These are phyloP conservation scores for Dolichallabes microphthalmus DNA, from an alignment of 2,113 vertebrate species.

Conservation along the genomic window DNA sequence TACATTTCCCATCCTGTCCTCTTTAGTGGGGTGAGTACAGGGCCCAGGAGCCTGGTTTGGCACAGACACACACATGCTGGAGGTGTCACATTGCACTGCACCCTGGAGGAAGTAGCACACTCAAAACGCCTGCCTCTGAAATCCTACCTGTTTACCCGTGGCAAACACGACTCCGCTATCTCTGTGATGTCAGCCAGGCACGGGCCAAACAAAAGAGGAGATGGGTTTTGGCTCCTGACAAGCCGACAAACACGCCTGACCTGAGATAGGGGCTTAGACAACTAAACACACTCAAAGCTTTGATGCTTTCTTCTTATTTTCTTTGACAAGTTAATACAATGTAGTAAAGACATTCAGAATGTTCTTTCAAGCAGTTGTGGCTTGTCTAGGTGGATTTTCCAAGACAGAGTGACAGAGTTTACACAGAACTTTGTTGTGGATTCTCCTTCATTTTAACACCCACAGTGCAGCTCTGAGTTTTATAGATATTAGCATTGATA, in stretches of 20 bases:
- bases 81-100: neutral
- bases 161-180: neutral
- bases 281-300: neutral
- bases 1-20: neutral
- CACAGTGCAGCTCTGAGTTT: neutral
- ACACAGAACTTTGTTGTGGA: neutral
- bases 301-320: neutral
- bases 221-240: neutral
- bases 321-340: neutral
- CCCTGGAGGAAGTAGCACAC: neutral
- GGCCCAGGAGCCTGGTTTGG: neutral
- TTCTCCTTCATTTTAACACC: neutral
- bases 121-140: constrained; percentile 5
- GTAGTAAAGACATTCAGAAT: neutral
- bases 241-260: neutral
- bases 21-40: neutral
- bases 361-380: neutral
- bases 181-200: constrained; percentile 6
- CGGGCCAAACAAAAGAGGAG: neutral
- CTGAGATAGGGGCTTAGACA: neutral
- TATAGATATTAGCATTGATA: neutral
- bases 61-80: neutral
- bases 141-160: constrained; percentile 7
- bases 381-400: neutral
- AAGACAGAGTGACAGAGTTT: neutral